Evolutionary conservation across 2,113 vertebrate genomes (phyloP).

Genomic region (Fukomys damarensis): DNA sequence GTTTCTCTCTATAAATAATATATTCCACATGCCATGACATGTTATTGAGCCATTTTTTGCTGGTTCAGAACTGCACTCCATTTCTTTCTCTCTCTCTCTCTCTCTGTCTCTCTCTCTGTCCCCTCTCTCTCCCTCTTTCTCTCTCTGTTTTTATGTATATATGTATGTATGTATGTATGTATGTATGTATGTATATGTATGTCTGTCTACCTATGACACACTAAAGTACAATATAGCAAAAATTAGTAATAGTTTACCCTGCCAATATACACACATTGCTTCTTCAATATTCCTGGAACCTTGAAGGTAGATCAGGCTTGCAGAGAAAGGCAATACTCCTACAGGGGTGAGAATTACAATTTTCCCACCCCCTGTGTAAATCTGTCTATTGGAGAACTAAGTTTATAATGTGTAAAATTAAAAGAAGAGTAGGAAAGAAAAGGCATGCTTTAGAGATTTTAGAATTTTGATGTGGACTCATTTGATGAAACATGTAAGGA

Average conservation of each 20-base stretch:
- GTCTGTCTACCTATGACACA: background rate
- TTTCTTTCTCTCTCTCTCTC: background rate
- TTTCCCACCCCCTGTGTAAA: constrained; percentile 23
- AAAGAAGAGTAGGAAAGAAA: constrained; percentile 67
- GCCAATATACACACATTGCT: background rate
- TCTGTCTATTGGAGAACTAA: constrained; percentile 55
- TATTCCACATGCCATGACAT: background rate
- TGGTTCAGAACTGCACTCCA: background rate
- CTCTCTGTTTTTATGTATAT: too few species aligned
- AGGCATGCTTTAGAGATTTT: constrained; percentile 3
- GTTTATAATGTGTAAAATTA: constrained; percentile 64
- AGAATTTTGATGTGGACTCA: background rate
- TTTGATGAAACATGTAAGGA: background rate
- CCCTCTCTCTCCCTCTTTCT: too few species aligned
- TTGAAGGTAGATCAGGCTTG: background rate
- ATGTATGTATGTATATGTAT: background rate
- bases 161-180: background rate
- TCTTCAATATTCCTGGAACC: background rate
- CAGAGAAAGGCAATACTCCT: constrained; percentile 6
- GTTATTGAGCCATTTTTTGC: background rate
- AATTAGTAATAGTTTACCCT: background rate
- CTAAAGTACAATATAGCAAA: background rate
- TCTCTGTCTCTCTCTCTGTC: too few species aligned
- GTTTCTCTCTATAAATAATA: background rate
- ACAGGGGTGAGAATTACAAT: constrained; percentile 66